Conservation (phyloP, 1,140 invertebrate species). For the Ericerus pela region DNA sequence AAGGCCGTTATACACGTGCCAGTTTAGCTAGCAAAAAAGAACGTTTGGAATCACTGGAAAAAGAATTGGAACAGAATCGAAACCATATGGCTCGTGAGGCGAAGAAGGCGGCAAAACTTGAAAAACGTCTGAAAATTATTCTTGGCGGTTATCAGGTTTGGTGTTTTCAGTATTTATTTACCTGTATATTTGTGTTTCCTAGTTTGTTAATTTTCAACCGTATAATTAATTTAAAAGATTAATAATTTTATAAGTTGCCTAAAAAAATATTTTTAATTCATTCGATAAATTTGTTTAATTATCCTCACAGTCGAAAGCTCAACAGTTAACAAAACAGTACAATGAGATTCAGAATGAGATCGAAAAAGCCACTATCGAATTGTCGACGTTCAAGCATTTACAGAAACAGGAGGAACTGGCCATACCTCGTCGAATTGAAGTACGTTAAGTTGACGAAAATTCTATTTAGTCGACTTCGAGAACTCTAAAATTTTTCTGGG, state of each 20-base stretch:
- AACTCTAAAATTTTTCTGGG: conserved; percentile 5
- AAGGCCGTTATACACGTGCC: conserved; percentile 82
- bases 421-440: conserved; percentile 73
- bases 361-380: conserved; percentile 73
- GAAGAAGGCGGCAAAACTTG: conserved; percentile 90
- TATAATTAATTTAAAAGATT: background rate
- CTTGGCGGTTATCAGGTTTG: conserved; percentile 76
- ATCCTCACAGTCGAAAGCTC: conserved; percentile 48
- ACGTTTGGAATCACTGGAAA: conserved; percentile 81
- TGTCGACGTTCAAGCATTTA: conserved; percentile 83
- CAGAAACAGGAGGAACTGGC: conserved; percentile 80
- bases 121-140: conserved; percentile 91
- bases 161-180: background rate
- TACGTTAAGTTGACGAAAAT: conserved; percentile 27
- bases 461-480: background rate
- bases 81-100: conserved; percentile 89
- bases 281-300: background rate
- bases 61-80: conserved; percentile 81
- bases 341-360: conserved; percentile 77
- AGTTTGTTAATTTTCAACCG: background rate
- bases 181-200: background rate
- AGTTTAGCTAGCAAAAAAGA: conserved; percentile 93
- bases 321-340: conserved; percentile 78
- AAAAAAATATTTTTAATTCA: background rate
- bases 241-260: too few species aligned